phyloP scores from a whole-genome alignment of 2,113 vertebrate species.

The Calonectris borealis region DNA sequence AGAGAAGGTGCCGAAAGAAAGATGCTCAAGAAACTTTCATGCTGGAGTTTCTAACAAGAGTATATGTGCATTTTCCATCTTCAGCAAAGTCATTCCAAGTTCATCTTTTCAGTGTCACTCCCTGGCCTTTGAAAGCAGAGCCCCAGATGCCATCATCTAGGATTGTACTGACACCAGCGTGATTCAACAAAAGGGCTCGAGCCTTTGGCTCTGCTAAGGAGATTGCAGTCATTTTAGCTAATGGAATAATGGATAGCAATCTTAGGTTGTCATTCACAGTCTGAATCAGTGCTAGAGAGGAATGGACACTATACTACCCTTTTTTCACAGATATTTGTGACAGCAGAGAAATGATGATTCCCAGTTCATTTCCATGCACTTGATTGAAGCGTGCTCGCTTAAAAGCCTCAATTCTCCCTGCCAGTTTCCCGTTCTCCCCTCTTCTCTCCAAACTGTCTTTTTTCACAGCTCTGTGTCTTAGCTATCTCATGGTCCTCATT shows the following conservation, averaged over 20 bases:
- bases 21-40: background rate
- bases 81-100: background rate
- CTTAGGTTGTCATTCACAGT: background rate
- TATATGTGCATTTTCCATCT: background rate
- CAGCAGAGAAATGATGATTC: conserved; percentile 4
- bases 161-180: background rate
- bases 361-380: conserved; percentile 11
- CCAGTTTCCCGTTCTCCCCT: background rate
- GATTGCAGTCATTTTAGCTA: conserved; percentile 34
- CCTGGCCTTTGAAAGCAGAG: background rate
- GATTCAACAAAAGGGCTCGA: background rate
- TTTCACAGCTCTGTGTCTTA: background rate
- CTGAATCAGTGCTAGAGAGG: background rate
- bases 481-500: background rate
- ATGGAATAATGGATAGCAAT: conserved; percentile 49
- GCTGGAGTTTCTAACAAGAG: background rate
- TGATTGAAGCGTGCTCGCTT: background rate
- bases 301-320: background rate
- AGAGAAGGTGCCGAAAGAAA: background rate
- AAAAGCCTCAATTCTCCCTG: background rate
- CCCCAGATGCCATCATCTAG: background rate
- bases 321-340: conserved; percentile 2
- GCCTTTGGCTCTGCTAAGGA: background rate
- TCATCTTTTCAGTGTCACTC: background rate
- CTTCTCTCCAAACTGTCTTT: background rate